These are phyloP conservation scores for Drosophila paranaensis DNA, from an alignment of 2,888 invertebrate species.

Conservation along the genomic window DNA sequence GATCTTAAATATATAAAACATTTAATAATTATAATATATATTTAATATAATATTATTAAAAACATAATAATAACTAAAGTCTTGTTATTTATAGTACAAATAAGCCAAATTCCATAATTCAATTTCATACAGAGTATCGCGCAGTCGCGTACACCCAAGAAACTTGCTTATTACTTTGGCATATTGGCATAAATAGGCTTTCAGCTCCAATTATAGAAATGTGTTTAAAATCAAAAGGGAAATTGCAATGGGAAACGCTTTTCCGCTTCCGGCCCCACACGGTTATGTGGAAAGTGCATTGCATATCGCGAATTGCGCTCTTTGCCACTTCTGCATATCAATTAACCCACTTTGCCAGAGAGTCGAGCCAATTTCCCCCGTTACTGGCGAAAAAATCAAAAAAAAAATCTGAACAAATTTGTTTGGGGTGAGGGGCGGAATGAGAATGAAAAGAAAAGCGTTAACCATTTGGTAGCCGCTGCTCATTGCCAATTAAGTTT, in stretches of 20 bases:
- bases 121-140: background rate
- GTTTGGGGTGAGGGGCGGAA: no score
- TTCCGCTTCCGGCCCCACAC: background rate
- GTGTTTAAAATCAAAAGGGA: slow-evolving; percentile 13
- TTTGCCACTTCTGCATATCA: slow-evolving; percentile 49
- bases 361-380: slow-evolving; percentile 37
- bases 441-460: slow-evolving; percentile 30
- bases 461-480: slow-evolving; percentile 42
- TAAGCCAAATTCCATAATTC: no score
- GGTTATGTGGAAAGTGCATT: slow-evolving; percentile 15
- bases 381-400: no score
- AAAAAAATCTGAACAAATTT: slow-evolving; percentile 27
- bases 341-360: slow-evolving; percentile 52
- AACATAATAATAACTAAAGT: no score
- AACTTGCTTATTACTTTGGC: slow-evolving; percentile 1
- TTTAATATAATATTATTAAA: no score
- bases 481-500: slow-evolving; percentile 76
- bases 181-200: slow-evolving; percentile 9
- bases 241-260: slow-evolving; percentile 5
- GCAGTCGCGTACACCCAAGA: background rate
- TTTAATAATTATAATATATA: no score
- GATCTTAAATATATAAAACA: no score
- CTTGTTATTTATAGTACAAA: no score
- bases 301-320: slow-evolving; percentile 24
- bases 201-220: slow-evolving; percentile 12